Evolutionary conservation across 2,888 invertebrate genomes (phyloP).

Genomic region (Eustalomyia histrio): DNA sequence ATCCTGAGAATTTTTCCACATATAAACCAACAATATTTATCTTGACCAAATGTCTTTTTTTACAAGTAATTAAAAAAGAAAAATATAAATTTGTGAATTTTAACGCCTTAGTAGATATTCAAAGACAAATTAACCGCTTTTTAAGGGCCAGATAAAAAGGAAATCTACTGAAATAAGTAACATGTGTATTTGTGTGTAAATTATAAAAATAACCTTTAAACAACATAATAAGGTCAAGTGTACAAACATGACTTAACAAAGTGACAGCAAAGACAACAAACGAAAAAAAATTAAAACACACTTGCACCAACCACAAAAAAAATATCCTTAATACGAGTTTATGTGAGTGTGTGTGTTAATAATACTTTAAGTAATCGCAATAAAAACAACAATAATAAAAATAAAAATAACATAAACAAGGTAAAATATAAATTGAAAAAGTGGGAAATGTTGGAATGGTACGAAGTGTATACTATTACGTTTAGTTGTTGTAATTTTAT

Average conservation of each 20-base stretch:
- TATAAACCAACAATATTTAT: slow-evolving; percentile 40
- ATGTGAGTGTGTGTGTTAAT: slow-evolving; percentile 30
- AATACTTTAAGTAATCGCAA: slow-evolving; percentile 20
- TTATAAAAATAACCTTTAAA: slow-evolving; percentile 10
- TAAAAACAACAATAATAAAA: slow-evolving; percentile 29
- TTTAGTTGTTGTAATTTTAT: slow-evolving; percentile 33
- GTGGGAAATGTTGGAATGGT: background rate
- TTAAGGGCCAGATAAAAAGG: slow-evolving; percentile 25
- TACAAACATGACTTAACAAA: slow-evolving; percentile 53
- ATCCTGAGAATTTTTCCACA: slow-evolving; percentile 38
- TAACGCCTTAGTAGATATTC: slow-evolving; percentile 59
- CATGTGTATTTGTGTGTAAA: slow-evolving; percentile 46
- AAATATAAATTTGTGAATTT: slow-evolving; percentile 62
- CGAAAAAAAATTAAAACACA: background rate
- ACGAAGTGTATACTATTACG: slow-evolving; percentile 14
- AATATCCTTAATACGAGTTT: slow-evolving; percentile 20
- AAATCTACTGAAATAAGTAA: slow-evolving; percentile 37
- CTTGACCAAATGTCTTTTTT: slow-evolving; percentile 51
- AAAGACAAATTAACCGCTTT: slow-evolving; percentile 54
- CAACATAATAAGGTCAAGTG: slow-evolving; percentile 61
- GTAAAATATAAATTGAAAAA: slow-evolving; percentile 32
- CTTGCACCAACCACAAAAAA: background rate
- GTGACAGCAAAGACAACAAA: slow-evolving; percentile 25
- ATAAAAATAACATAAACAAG: slow-evolving; percentile 24
- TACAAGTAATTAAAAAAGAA: slow-evolving; percentile 43